Percentiles rank a stretch among this genome's conserved stretches.
Conservation (phyloP, 2,888 invertebrate species). For the Pharmacophagus antenor region DNA sequence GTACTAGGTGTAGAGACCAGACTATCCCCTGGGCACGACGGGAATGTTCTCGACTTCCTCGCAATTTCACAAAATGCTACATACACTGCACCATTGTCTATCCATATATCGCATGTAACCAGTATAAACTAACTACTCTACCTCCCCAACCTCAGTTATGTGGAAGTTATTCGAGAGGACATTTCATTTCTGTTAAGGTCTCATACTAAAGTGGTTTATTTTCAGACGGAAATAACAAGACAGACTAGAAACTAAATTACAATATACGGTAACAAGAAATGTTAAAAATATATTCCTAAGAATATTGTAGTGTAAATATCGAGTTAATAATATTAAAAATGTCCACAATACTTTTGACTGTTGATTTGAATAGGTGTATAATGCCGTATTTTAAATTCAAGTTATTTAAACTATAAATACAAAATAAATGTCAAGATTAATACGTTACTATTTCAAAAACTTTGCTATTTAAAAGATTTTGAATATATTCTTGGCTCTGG, state of each 20-base stretch:
- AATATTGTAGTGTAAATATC: conserved; percentile 12
- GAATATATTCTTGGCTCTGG: conserved; percentile 12
- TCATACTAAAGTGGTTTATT: conserved; percentile 51
- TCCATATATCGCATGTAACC: conserved; percentile 52
- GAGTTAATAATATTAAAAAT: conserved; percentile 35
- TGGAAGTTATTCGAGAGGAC: conserved; percentile 37
- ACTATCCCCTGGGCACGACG: conserved; percentile 65
- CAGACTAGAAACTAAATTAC: conserved; percentile 70
- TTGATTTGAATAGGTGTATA: conserved; percentile 7
- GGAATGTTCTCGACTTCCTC: conserved; percentile 59
- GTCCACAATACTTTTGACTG: conserved; percentile 13
- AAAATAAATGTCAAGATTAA: conserved; percentile 11
- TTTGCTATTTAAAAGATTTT: conserved; percentile 9
- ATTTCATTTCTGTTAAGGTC: conserved; percentile 40
- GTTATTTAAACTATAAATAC: conserved; percentile 16
- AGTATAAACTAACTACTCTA: conserved; percentile 47
- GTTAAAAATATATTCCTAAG: conserved; percentile 60
- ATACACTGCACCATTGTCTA: conserved; percentile 55
- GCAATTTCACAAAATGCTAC: conserved; percentile 73
- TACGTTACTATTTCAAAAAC: conserved; percentile 9
- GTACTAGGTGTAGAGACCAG: conserved; percentile 73
- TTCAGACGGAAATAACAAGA: conserved; percentile 72
- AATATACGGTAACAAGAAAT: conserved; percentile 60
- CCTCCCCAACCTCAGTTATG: conserved; percentile 39
- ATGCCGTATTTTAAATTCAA: background rate